Evolutionary conservation across 1,140 invertebrate species (phyloP), one percentile per base, ranked within the genome.

Genomic region (Heliconius hewitsoni): DNA sequence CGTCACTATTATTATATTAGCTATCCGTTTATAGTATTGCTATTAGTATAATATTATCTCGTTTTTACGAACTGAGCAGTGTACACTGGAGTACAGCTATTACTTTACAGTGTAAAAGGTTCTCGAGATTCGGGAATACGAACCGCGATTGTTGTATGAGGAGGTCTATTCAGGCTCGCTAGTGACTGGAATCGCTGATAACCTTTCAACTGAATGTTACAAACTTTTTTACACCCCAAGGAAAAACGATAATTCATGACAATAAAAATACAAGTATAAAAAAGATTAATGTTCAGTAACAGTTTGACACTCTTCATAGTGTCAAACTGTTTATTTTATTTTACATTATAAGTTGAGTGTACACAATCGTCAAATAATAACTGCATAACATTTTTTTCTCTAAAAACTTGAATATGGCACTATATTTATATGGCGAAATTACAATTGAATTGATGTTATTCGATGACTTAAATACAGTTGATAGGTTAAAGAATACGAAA

Each of bases 161-260:
- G 71, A 80, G 76, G 81, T 80, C 82, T 82, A 90, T 91, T 91
- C 84, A 88, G 78, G 50, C 27, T 37, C 83, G 76, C 76, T 81
- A 85, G 85, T 82, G 84, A 81, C 72, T 83, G 76, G 89, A 90
- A 90, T 90, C 80, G 77, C 77, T 82, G 85, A 90, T 89, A 89
- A 84, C 83, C 83, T 84, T 82, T 81, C 75, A 60, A 76, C 73
- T 73, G 37, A 76, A 84, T 74, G 81, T 72, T 87, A 85, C 86
- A 84, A 84, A 81, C 50, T 90, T 87, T 46, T 84, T 87, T 80
- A 83, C 79, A 82, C 80, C 79, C 73, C 79, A 82, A 83, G 82
- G 81, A 77, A 82, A 84, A 85, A 85, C 87, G 83, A 87, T 85
- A 66, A 88, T 89, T 71, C 73, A 83, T 78, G 73, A 79, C 72